Conservation (phyloP, 2,797 vertebrate genomes). For the Peromyscus melanophrys region DNA sequence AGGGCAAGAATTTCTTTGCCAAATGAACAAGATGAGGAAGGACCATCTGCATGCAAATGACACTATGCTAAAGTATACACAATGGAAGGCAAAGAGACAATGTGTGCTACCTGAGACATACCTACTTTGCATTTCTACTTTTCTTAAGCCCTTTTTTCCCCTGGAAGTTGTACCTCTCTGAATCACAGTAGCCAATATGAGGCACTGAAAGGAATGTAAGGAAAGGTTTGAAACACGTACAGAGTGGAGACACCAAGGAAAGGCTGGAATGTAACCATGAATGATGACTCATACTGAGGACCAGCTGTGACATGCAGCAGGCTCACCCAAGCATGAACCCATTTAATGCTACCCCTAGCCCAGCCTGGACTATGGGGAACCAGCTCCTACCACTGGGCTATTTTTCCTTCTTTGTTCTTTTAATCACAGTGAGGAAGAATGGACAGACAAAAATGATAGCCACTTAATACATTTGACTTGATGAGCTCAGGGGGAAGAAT, state of each 20-base stretch:
- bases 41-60: background rate
- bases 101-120: background rate
- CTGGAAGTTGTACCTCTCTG: slow-evolving; percentile 57
- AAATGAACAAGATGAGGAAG: background rate
- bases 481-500: background rate
- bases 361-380: background rate
- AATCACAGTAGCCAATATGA: background rate
- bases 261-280: background rate
- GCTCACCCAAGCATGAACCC: background rate
- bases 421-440: background rate
- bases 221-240: slow-evolving; percentile 27
- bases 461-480: background rate
- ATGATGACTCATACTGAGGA: background rate
- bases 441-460: background rate
- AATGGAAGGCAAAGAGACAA: background rate
- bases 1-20: background rate
- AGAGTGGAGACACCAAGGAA: background rate
- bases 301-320: background rate
- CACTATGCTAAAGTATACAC: background rate
- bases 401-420: background rate
- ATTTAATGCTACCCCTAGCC: background rate
- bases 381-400: background rate
- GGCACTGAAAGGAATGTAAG: background rate
- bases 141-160: background rate
- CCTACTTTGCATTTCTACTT: background rate